phyloP scores from a whole-genome alignment of 2,113 vertebrate genomes.

The Oriolus oriolus region DNA sequence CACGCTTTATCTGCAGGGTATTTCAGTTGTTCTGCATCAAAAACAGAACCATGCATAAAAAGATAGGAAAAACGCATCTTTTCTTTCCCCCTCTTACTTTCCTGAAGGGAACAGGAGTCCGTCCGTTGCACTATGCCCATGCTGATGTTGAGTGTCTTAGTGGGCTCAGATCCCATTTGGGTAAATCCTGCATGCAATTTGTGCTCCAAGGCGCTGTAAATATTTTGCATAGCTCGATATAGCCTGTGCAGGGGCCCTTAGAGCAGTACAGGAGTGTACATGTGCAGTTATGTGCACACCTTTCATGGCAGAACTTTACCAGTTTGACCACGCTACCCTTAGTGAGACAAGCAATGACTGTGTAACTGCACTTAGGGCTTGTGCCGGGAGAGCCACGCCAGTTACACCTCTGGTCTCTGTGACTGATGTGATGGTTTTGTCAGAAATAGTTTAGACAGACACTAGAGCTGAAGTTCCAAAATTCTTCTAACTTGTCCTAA shows the following conservation, averaged over 20 bases:
- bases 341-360: background rate
- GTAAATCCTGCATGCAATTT: background rate
- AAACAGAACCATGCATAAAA: background rate
- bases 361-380: background rate
- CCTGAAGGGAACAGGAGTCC: background rate
- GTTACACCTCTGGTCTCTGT: background rate
- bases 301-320: background rate
- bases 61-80: background rate
- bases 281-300: background rate
- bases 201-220: background rate
- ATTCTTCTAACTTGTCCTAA: background rate
- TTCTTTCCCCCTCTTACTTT: background rate
- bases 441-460: background rate
- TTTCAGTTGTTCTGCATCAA: background rate
- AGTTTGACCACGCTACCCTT: background rate
- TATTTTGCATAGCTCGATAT: rapidly evolving
- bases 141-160: background rate
- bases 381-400: background rate
- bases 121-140: background rate
- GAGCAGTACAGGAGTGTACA: rapidly evolving
- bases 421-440: background rate
- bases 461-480: background rate
- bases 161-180: background rate
- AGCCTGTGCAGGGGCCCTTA: background rate
- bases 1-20: background rate